Conservation (phyloP, 2,888 invertebrate genomes). For the Pharmacophagus antenor region DNA sequence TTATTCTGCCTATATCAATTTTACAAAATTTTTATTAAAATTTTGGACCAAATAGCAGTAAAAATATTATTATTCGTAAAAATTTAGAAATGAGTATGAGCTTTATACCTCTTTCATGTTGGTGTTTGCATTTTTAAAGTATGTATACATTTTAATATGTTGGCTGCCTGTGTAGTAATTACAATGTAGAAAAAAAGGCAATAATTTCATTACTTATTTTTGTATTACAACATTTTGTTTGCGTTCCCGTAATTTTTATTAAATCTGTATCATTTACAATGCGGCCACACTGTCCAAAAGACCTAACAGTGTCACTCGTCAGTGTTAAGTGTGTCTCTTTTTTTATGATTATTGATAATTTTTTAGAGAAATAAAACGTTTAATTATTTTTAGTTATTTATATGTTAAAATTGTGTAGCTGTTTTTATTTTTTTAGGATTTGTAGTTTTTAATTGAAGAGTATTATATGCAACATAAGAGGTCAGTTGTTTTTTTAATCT, state of each 20-base stretch:
- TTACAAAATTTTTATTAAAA: no score
- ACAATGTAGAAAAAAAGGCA: no score
- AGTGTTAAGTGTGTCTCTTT: not conserved
- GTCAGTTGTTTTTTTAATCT: conserved; percentile 7
- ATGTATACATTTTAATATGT: no score
- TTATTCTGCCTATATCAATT: no score
- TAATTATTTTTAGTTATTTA: not conserved
- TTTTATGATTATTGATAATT: not conserved
- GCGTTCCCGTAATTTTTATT: not conserved
- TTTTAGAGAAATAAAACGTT: not conserved
- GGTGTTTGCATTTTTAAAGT: no score
- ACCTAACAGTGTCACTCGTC: not conserved
- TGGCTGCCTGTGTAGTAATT: no score
- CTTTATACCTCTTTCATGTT: no score
- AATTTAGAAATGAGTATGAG: no score
- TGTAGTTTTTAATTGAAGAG: not conserved
- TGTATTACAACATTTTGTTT: no score
- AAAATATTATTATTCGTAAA: no score
- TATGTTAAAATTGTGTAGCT: not conserved
- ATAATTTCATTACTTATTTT: no score
- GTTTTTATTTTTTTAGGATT: not conserved
- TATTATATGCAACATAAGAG: conserved; percentile 2
- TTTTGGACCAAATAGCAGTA: no score
- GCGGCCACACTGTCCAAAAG: not conserved
- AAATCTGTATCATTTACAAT: not conserved